Percentiles rank a stretch among this genome's conserved stretches.
Conservation (phyloP, 1,140 invertebrate genomes). For the Ceratitis capitata region DNA sequence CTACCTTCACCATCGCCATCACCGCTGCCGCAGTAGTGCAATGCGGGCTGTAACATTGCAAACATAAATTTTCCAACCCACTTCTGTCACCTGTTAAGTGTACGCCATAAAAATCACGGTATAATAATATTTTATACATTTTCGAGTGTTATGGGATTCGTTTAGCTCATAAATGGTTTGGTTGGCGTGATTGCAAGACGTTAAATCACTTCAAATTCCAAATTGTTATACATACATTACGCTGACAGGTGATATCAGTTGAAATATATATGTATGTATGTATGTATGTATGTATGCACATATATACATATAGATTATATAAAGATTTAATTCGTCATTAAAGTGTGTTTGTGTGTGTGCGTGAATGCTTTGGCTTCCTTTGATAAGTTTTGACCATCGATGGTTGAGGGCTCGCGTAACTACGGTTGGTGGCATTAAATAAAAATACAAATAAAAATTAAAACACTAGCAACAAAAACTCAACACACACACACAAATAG, state of each 20-base stretch:
- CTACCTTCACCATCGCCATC: neutral
- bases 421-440: neutral
- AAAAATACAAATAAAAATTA: no score
- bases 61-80: conserved; percentile 34
- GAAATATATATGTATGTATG: neutral
- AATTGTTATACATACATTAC: conserved; percentile 24
- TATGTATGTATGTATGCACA: neutral
- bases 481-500: neutral
- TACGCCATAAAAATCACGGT: conserved; percentile 62
- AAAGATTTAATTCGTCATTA: conserved; percentile 9
- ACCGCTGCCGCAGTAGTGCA: neutral
- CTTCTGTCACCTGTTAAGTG: conserved; percentile 34
- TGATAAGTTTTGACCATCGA: neutral
- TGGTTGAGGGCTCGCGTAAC: neutral
- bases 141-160: conserved; percentile 61
- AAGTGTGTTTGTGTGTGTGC: no score
- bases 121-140: conserved; percentile 41
- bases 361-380: neutral
- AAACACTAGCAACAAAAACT: neutral
- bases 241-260: conserved; percentile 10
- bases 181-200: conserved; percentile 37
- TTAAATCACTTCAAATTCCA: conserved; percentile 38
- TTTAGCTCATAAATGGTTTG: conserved; percentile 57
- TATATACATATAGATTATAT: neutral
- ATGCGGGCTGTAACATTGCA: neutral